Percentiles rank a stretch among this genome's conserved stretches.
These are phyloP conservation scores for Falco cherrug DNA, from an alignment of 2,797 vertebrate genomes.

Conservation along the genomic window DNA sequence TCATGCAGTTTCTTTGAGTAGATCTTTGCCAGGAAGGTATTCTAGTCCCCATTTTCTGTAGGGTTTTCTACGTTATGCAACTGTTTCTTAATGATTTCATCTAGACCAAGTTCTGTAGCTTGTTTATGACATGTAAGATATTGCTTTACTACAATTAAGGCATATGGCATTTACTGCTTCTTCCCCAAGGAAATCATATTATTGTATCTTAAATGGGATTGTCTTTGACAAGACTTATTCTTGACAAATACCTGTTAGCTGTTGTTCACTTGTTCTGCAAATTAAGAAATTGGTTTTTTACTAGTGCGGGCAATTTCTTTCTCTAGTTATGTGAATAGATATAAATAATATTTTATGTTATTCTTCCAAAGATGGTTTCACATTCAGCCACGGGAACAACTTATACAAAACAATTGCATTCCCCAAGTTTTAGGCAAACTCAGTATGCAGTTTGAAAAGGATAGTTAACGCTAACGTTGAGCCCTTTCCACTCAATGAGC, in stretches of 20 bases:
- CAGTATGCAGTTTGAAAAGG: neutral
- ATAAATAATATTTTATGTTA: neutral
- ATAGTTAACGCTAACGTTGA: neutral
- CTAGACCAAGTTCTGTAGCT: neutral
- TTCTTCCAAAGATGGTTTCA: neutral
- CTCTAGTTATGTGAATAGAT: neutral
- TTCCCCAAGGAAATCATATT: neutral
- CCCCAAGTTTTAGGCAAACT: neutral
- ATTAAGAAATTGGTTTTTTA: neutral
- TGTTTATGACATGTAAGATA: neutral
- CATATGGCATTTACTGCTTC: neutral
- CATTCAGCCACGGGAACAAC: accelerated
- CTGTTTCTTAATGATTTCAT: neutral
- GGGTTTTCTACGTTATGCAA: neutral
- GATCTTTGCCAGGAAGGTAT: neutral
- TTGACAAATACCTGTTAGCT: neutral
- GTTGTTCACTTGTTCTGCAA: neutral
- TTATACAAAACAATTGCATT: neutral
- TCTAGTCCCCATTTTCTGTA: neutral
- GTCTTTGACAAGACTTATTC: neutral
- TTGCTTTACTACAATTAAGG: neutral
- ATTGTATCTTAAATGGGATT: neutral
- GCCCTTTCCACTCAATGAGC: neutral
- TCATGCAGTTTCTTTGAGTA: neutral
- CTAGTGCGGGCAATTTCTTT: neutral